Conservation (phyloP, 2,888 invertebrate species). For the Aethes cnicana region DNA sequence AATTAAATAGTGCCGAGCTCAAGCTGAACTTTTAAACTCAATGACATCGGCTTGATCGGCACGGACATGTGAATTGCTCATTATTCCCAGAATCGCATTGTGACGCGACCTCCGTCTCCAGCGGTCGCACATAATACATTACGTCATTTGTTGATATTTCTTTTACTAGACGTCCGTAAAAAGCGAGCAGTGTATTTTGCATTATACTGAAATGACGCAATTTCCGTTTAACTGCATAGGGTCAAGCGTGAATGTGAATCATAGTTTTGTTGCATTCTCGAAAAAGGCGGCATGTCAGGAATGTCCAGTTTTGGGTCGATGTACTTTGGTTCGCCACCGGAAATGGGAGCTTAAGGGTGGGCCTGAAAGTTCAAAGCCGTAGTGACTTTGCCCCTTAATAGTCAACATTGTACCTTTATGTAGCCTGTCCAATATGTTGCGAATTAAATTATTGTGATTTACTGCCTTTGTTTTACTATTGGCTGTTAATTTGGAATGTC, state of each 20-base stretch:
- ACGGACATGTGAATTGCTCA: constrained; percentile 28
- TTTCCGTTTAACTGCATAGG: constrained; percentile 24
- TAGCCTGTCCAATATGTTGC: not conserved
- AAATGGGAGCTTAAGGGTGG: constrained; percentile 9
- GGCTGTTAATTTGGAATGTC: not conserved
- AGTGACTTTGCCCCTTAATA: not conserved
- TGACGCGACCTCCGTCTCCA: constrained; percentile 49
- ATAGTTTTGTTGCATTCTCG: constrained; percentile 44
- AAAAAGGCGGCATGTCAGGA: constrained; percentile 27
- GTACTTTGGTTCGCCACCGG: constrained; percentile 13
- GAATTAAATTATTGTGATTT: constrained; percentile 1
- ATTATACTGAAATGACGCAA: constrained; percentile 32
- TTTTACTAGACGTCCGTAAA: constrained; percentile 6
- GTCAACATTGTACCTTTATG: constrained; percentile 4
- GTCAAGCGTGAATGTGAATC: constrained; percentile 34
- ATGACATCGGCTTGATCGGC: not conserved
- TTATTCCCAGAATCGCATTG: constrained; percentile 56
- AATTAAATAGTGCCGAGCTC: not conserved
- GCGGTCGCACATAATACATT: constrained; percentile 21
- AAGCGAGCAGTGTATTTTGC: constrained; percentile 37
- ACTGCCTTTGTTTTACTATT: not conserved
- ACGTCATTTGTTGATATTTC: constrained; percentile 23
- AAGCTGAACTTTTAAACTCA: not conserved
- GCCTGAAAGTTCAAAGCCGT: not conserved
- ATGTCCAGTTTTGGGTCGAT: constrained; percentile 15